A percentile compares a stretch with the other conserved stretches of the same genome.
Evolutionary conservation across 2,797 vertebrate genomes (phyloP).

Genomic region (Pitangus sulphuratus): DNA sequence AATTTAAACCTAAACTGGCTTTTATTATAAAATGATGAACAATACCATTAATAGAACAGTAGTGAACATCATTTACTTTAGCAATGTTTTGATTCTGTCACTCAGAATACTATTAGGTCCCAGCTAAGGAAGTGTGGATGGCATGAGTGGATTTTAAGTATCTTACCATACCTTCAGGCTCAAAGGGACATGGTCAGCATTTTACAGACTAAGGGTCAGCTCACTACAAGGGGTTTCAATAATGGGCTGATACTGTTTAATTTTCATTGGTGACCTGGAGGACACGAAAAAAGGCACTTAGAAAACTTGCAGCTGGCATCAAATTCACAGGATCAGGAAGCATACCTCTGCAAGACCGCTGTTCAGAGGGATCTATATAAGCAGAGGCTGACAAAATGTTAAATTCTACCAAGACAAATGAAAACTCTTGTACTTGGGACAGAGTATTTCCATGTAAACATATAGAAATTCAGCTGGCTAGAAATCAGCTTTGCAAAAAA

Average conservation of each 20-base stretch:
- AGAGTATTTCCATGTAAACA: not conserved
- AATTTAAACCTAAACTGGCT: not conserved
- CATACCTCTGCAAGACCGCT: not conserved
- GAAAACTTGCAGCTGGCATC: not conserved
- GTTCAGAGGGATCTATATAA: not conserved
- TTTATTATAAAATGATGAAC: not conserved
- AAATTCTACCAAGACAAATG: not conserved
- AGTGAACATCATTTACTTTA: not conserved
- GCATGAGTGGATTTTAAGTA: not conserved
- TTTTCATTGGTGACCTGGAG: not conserved
- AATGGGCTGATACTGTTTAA: not conserved
- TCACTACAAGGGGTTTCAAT: not conserved
- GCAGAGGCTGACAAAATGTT: not conserved
- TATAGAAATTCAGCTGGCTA: not conserved
- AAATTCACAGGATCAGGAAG: not conserved
- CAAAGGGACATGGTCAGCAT: not conserved
- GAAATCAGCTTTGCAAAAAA: not conserved
- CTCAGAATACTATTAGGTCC: not conserved
- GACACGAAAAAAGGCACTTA: not conserved
- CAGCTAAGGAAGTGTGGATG: not conserved
- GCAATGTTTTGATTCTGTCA: not conserved
- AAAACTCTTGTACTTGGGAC: not conserved
- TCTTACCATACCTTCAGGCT: not conserved
- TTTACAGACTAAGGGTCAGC: not conserved
- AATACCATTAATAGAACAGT: not conserved